Conservation (phyloP, 2,888 invertebrate species). For the Ophion ventricosus region DNA sequence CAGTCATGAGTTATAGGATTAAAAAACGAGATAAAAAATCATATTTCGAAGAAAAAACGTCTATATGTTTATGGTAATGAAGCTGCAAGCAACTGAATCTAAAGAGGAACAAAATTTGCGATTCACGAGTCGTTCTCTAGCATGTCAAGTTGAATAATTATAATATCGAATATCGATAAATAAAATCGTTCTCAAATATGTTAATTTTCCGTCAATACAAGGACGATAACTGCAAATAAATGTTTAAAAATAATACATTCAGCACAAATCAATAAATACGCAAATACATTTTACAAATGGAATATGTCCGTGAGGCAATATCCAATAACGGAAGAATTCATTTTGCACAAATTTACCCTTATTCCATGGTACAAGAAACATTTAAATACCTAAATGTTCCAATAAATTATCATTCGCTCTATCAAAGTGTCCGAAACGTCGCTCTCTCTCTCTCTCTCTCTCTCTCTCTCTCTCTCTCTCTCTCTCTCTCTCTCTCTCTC, state of each 20-base stretch:
- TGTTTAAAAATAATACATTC: background rate
- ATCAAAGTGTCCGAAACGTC: constrained; percentile 15
- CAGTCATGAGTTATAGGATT: no score
- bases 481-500: background rate
- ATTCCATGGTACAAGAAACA: background rate
- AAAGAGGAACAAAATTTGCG: background rate
- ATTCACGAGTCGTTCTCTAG: no score
- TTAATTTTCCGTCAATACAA: background rate
- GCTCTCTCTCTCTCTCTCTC: background rate
- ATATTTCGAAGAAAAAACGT: background rate
- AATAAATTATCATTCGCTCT: constrained; percentile 26
- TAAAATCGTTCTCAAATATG: background rate
- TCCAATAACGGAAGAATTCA: background rate
- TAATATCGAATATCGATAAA: background rate
- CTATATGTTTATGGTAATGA: background rate
- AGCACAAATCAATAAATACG: background rate
- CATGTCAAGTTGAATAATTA: background rate
- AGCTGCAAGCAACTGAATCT: background rate
- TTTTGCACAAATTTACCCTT: background rate
- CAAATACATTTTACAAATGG: background rate
- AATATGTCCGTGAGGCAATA: background rate
- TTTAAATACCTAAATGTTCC: constrained; percentile 11
- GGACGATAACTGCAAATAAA: background rate
- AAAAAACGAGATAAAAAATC: no score
- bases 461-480: background rate